Conservation (phyloP, 2,888 invertebrate genomes). For the Norana najaformis region DNA sequence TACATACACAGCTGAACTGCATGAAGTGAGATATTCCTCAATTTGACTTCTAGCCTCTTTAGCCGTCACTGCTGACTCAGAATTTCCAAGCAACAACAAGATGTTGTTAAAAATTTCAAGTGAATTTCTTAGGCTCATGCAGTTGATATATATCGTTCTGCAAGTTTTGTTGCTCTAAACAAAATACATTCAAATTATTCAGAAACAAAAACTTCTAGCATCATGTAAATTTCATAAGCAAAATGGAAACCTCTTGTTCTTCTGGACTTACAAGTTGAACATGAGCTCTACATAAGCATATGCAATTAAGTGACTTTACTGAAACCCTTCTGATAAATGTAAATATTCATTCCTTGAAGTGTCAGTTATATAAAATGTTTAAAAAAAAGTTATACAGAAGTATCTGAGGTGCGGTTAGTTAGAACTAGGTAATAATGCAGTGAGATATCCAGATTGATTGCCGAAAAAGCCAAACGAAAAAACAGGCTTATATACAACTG, state of each 20-base stretch:
- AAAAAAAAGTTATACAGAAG: background rate
- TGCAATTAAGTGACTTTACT: background rate
- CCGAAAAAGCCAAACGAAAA: no score
- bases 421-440: no score
- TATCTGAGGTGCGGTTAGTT: background rate
- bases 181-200: background rate
- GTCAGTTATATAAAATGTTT: no score
- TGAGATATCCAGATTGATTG: no score
- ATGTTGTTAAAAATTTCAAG: conserved; percentile 79
- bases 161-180: background rate
- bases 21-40: conserved; percentile 24
- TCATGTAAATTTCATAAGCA: background rate
- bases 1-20: background rate
- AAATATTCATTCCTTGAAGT: no score
- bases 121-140: conserved; percentile 85
- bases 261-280: background rate
- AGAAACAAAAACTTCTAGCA: background rate
- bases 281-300: background rate
- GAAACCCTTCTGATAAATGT: background rate
- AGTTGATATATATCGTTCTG: conserved; percentile 75
- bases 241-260: background rate
- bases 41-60: conserved; percentile 31
- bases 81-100: conserved; percentile 55
- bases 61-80: conserved; percentile 15
- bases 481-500: no score